Base-by-base conservation (phyloP, 2,113 vertebrate genomes). In the Ciconia boyciana region DNA sequence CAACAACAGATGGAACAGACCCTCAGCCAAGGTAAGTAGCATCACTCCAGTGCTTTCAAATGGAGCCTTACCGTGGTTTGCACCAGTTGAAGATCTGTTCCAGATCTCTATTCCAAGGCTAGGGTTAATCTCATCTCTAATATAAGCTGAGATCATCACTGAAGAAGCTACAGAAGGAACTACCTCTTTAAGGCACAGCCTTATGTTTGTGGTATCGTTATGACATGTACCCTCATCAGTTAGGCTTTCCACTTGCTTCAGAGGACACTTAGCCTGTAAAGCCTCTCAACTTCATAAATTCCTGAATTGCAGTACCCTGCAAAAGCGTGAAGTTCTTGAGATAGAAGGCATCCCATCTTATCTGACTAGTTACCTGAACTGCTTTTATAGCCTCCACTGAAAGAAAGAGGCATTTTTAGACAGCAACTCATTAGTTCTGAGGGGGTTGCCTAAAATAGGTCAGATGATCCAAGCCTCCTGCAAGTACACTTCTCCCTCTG, bases 1-100 rank as follows among this genome's bases (percentile, higher is more conserved):
- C 95, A 97, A 95, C 95, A 96, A 93, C 96, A 96, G 95, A 96
- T 96, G 95, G 95, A 93, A 83, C 65, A 96, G 87, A 94, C 91
- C 77, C 94, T 92, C 83, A 96, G 96, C 95, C 95, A 96, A 97
- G 95, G 96, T 96, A 96, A 96, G 94, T 94, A 94, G 81, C 89
- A 93, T 96, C 89, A 84, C 77, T 94, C 80, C 60, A 92, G 43
- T 3, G 7, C 83, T 96, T 96, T 94, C 83, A 96, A 95, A 81
- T 71, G 60, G 80, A 96, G 61, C 65, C 52, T 89, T 69, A 93
- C 80, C 1, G 1, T 79, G 44, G 49, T 84, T 96, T 87, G 25
- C 61, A 92, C 44, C 76, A 93, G 41, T 4, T 75, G 61, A 97
- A 93, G 86, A 83, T 92, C 61, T 94, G 71, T 77, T 94, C n/a